Percentiles rank a stretch among this genome's conserved stretches.
Conservation (phyloP, 2,797 vertebrate species). For the Leuciscus waleckii region DNA sequence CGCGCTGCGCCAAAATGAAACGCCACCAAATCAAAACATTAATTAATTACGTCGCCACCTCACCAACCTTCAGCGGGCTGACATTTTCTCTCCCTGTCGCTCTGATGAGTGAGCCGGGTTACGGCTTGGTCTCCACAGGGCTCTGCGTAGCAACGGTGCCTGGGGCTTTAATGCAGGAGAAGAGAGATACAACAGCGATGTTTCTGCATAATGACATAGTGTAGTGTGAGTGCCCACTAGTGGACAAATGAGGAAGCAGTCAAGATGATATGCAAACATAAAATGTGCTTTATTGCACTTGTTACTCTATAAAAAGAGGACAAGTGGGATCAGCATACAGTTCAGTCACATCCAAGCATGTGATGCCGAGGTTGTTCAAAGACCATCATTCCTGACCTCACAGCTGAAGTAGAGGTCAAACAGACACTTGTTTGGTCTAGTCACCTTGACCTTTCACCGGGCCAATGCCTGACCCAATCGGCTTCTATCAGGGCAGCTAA, state of each 20-base stretch:
- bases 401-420: constrained; percentile 24
- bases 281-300: background rate
- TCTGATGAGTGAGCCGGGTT: constrained; percentile 65
- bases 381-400: background rate
- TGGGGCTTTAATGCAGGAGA: constrained; percentile 5
- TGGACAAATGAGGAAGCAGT: constrained; percentile 38
- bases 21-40: constrained; percentile 74
- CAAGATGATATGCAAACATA: background rate
- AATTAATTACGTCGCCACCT: constrained; percentile 76
- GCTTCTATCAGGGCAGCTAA: background rate
- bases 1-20: constrained; percentile 71
- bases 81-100: constrained; percentile 68
- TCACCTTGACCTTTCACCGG: constrained; percentile 38
- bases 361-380: background rate
- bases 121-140: constrained; percentile 59
- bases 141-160: constrained; percentile 64
- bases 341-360: background rate
- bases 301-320: constrained; percentile 2
- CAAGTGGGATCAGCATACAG: background rate
- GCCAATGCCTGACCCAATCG: constrained; percentile 2
- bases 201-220: constrained; percentile 53
- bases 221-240: constrained; percentile 80
- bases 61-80: constrained; percentile 65
- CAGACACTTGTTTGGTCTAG: background rate
- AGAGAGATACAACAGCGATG: background rate